A percentile compares a stretch with the other conserved stretches of the same genome.
These are phyloP conservation scores for Aphidius gifuensis DNA, from an alignment of 1,140 invertebrate species.

Conservation along the genomic window DNA sequence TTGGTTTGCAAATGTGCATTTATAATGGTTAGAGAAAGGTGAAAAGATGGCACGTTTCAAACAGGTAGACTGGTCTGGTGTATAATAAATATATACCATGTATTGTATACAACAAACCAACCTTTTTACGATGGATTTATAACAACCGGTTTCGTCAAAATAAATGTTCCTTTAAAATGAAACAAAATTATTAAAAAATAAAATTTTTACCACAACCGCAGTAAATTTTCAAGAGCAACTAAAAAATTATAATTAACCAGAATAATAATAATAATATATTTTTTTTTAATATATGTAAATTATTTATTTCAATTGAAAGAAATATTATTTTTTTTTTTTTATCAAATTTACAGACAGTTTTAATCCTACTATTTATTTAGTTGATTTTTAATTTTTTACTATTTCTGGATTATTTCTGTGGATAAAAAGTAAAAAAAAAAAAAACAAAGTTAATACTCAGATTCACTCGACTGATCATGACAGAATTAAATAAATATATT, in stretches of 20 bases:
- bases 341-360: neutral
- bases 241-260: neutral
- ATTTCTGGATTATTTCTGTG: neutral
- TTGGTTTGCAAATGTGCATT: neutral
- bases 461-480: slow-evolving; percentile 12
- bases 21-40: neutral
- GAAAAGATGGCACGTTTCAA: slow-evolving; percentile 3
- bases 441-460: neutral
- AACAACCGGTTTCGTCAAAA: slow-evolving; percentile 14
- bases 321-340: neutral
- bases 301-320: neutral
- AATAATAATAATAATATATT: neutral
- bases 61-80: slow-evolving; percentile 1
- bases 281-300: neutral
- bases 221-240: neutral
- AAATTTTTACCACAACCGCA: neutral
- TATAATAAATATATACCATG: slow-evolving; percentile 7
- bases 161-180: slow-evolving; percentile 2
- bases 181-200: neutral
- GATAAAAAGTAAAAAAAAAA: neutral
- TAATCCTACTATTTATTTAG: no score
- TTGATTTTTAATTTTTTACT: neutral
- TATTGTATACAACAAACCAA: slow-evolving; percentile 15
- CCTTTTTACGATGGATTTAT: slow-evolving; percentile 11
- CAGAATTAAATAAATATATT: slow-evolving; percentile 9